Evolutionary conservation across 2,888 invertebrate genomes (phyloP).

Genomic region (Lordiphosa andalusiaca): DNA sequence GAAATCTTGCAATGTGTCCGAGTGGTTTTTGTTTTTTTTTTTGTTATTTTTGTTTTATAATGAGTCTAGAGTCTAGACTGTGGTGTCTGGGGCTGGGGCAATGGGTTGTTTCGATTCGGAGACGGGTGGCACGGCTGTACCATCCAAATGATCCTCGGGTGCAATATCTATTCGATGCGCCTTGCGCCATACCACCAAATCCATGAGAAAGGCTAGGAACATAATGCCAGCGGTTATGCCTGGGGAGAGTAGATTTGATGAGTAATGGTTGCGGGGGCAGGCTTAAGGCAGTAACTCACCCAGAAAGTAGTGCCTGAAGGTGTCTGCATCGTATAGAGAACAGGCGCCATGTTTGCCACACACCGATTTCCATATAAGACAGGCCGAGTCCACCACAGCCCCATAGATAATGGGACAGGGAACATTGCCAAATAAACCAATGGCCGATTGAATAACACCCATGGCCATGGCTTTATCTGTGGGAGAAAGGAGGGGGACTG

Average conservation of each 20-base stretch:
- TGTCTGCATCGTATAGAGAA: constrained; percentile 91
- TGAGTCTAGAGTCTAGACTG: constrained; percentile 72
- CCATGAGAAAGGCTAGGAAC: constrained; percentile 92
- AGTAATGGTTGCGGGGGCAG: no score
- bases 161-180: constrained; percentile 90
- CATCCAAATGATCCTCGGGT: constrained; percentile 79
- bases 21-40: constrained; percentile 30
- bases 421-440: constrained; percentile 95
- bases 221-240: constrained; percentile 93
- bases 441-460: constrained; percentile 95
- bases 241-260: no score
- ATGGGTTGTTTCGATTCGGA: constrained; percentile 75
- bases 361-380: constrained; percentile 91
- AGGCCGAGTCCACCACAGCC: constrained; percentile 94
- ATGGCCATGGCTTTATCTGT: constrained; percentile 95
- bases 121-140: constrained; percentile 24
- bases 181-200: constrained; percentile 93
- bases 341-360: constrained; percentile 92
- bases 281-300: constrained; percentile 82
- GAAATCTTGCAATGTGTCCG: constrained; percentile 52
- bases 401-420: constrained; percentile 97
- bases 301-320: constrained; percentile 91
- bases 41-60: background rate
- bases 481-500: background rate
- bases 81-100: constrained; percentile 74